Percentiles rank a stretch among this genome's conserved stretches.
Evolutionary conservation across 2,797 vertebrate species (phyloP).

Genomic region (Microcaecilia unicolor): DNA sequence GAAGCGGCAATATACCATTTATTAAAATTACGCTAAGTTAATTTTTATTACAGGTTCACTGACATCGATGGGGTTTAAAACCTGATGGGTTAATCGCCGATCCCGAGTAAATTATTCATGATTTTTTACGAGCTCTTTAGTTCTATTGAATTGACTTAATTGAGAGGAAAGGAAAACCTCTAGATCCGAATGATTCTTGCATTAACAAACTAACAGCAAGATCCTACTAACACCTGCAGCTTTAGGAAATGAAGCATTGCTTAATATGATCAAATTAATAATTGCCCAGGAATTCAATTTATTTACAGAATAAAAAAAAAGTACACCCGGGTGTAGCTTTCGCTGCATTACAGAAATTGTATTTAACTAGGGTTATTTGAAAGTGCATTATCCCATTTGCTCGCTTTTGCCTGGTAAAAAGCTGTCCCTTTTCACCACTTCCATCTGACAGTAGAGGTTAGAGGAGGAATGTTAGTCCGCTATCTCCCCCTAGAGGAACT

Average conservation of each 20-base stretch:
- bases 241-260: neutral
- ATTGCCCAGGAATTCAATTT: neutral
- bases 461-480: no score
- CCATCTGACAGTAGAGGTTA: no score
- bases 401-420: slow-evolving; percentile 32
- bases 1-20: slow-evolving; percentile 46
- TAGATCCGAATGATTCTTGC: no score
- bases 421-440: slow-evolving; percentile 53
- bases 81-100: slow-evolving; percentile 48
- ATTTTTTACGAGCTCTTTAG: slow-evolving; percentile 42
- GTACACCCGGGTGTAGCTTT: no score
- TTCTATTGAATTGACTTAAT: slow-evolving; percentile 53
- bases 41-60: slow-evolving; percentile 46
- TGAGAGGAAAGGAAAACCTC: slow-evolving; percentile 53
- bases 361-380: no score
- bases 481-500: no score
- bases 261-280: slow-evolving; percentile 5
- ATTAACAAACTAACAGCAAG: neutral
- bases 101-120: slow-evolving; percentile 47
- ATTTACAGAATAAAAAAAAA: no score
- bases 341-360: no score
- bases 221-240: neutral
- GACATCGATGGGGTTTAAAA: slow-evolving; percentile 42
- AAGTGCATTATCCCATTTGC: no score
- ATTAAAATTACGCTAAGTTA: slow-evolving; percentile 46